Evolutionary conservation across 2,888 invertebrate genomes (phyloP).

Genomic region (Notocelia uddmanniana): DNA sequence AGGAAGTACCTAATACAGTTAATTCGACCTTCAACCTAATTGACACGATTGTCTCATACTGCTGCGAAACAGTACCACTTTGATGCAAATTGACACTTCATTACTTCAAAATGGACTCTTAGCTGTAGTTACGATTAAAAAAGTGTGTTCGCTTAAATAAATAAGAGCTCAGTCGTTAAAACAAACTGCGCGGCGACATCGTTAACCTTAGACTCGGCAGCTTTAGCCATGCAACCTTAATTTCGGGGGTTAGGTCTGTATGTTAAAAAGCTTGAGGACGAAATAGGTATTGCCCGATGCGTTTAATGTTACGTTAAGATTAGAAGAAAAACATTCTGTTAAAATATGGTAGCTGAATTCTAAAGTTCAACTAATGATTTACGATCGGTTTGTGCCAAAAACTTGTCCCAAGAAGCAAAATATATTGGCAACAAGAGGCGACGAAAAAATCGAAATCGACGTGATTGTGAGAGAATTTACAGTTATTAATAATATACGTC

Average conservation of each 20-base stretch:
- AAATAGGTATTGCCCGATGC: slow-evolving; percentile 1
- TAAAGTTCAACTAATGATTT: background rate
- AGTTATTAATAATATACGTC: slow-evolving; percentile 56
- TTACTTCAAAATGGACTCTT: slow-evolving; percentile 33
- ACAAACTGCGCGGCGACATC: slow-evolving; percentile 47
- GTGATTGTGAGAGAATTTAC: slow-evolving; percentile 50
- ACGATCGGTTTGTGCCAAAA: slow-evolving; percentile 28
- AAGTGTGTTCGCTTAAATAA: slow-evolving; percentile 45
- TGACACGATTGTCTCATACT: slow-evolving; percentile 25
- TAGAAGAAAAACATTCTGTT: background rate
- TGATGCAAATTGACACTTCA: slow-evolving; percentile 33
- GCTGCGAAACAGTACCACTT: slow-evolving; percentile 14
- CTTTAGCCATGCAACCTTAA: slow-evolving; percentile 34
- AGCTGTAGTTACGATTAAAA: slow-evolving; percentile 27
- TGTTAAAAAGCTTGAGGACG: slow-evolving; percentile 26
- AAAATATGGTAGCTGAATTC: background rate
- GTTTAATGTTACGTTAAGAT: slow-evolving; percentile 10
- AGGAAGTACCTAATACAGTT: too few relatives aligned
- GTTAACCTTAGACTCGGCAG: slow-evolving; percentile 43
- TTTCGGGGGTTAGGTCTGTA: slow-evolving; percentile 27
- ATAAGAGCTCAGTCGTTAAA: slow-evolving; percentile 46
- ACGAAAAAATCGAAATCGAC: slow-evolving; percentile 36
- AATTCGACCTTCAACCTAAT: slow-evolving; percentile 28
- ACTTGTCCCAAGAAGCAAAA: background rate
- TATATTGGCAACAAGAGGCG: slow-evolving; percentile 37